Base-by-base conservation (phyloP, 2,113 vertebrate genomes). In the Scalopus aquaticus region DNA sequence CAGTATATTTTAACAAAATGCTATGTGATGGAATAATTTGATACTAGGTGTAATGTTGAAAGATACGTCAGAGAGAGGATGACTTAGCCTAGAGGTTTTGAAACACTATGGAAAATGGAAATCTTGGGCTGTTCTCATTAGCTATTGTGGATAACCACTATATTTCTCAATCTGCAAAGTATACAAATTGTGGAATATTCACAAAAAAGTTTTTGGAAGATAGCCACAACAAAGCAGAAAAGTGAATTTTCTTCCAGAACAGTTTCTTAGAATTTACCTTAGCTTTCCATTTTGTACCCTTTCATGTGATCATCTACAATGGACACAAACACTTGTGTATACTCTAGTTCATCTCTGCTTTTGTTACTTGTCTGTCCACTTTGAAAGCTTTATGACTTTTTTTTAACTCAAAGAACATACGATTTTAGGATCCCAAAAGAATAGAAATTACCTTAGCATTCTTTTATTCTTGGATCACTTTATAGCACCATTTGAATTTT, bases 141-240 rank as follows among this genome's bases (percentile, higher is more conserved):
- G 83, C 79, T 95, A 24, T 62, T 97, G 96, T 96, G 97, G 97
- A 97, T 96, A 97, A 97, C 97, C 97, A 96, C 96, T 83, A 6
- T 42, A 86, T 97, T 97, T 96, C 79, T 62, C 92, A 97, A 96
- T 96, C 79, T 95, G 92, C 70, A 92, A 93, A 96, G 83, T 95
- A 92, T 95, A 95, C 90, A 97, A 96, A 95, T 94, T 42, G 46
- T 94, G 65, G 88, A 96, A 93, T 76, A 90, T 74, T 91, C 92
- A 94, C 69, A 65, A 54, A 94, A 73, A 73, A 2, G 9, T 17
- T 89, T 91, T 93, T 90, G 87, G 84, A 80, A 95, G 94, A 90
- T 90, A 56, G 65, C 82, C 54, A 56, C 54, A 56, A 22, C 54
- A 56, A 93, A 44, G 49, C 60, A 81, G 19, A 80, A 93, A 84